phyloP scores from a whole-genome alignment of 1,140 invertebrate species.

The Heliconius melpomene region DNA sequence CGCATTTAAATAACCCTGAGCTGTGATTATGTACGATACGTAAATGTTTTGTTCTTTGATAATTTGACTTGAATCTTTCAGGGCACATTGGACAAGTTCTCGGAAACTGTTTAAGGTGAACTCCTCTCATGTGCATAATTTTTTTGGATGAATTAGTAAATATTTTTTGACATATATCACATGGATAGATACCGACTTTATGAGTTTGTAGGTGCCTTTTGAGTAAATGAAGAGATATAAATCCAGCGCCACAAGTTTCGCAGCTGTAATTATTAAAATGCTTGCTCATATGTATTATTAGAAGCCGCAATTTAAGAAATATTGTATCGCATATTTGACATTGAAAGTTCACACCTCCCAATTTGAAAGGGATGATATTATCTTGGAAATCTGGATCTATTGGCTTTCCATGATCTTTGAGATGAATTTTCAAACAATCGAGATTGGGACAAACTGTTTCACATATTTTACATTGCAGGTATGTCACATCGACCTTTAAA shows the following conservation, averaged over 20 bases:
- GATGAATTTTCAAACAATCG: conserved; percentile 55
- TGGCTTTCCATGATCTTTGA: conserved; percentile 55
- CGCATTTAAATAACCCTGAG: conserved; percentile 54
- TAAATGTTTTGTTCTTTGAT: conserved; percentile 64
- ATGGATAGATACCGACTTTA: conserved; percentile 65
- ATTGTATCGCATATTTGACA: conserved; percentile 62
- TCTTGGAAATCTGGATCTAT: conserved; percentile 56
- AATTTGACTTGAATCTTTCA: conserved; percentile 68
- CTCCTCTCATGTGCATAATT: conserved; percentile 52
- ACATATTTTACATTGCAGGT: conserved; percentile 62
- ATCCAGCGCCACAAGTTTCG: conserved; percentile 76
- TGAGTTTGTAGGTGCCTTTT: conserved; percentile 73
- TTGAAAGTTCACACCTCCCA: conserved; percentile 49
- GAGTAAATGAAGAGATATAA: conserved; percentile 73
- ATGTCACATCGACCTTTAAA: conserved; percentile 62
- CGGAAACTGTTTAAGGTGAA: conserved; percentile 58
- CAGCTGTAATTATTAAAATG: conserved; percentile 73
- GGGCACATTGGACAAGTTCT: conserved; percentile 66
- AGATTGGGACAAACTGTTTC: conserved; percentile 41
- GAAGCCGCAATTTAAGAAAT: conserved; percentile 54
- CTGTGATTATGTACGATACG: conserved; percentile 59
- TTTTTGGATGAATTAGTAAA: conserved; percentile 63
- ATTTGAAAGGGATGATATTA: conserved; percentile 67
- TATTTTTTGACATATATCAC: conserved; percentile 64
- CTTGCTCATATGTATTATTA: conserved; percentile 72